These are phyloP conservation scores for Oscheius sp. DNA, from an alignment of 2,888 invertebrate species.

Conservation along the genomic window DNA sequence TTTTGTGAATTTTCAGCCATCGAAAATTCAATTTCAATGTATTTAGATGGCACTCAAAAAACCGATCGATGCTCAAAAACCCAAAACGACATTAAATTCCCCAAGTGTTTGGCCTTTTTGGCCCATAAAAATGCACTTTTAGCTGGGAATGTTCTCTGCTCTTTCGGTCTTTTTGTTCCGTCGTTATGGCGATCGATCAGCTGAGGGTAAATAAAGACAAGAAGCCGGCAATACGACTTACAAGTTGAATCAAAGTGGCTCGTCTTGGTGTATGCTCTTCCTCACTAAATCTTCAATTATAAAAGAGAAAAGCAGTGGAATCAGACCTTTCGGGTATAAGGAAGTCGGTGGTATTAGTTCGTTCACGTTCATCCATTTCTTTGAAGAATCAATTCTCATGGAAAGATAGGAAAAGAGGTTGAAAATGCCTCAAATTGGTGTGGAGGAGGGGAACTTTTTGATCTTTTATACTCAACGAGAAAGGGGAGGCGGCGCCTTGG, in stretches of 20 bases:
- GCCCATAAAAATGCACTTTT: neutral
- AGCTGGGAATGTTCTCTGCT: neutral
- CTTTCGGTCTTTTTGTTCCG: neutral
- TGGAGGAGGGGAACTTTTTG: too few relatives aligned
- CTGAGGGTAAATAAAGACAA: neutral
- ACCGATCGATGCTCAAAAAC: too few relatives aligned
- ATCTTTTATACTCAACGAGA: neutral
- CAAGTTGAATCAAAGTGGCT: constrained; percentile 20
- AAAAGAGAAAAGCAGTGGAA: neutral
- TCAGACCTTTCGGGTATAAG: constrained; percentile 6
- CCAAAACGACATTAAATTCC: too few relatives aligned
- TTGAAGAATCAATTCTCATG: neutral
- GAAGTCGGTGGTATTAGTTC: constrained; percentile 2
- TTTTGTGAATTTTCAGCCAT: too few relatives aligned
- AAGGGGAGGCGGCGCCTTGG: neutral
- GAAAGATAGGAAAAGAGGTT: neutral
- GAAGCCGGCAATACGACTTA: neutral
- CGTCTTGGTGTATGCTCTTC: constrained; percentile 3
- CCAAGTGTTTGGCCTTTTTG: neutral
- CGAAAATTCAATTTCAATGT: too few relatives aligned
- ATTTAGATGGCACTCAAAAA: too few relatives aligned
- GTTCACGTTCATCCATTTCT: constrained; percentile 9
- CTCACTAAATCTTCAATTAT: neutral
- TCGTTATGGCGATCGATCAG: neutral
- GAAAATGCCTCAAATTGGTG: neutral